Percentiles rank a stretch among this genome's conserved stretches.
Evolutionary conservation across 2,113 vertebrate species (phyloP).

Genomic region (Gracilinanus agilis): DNA sequence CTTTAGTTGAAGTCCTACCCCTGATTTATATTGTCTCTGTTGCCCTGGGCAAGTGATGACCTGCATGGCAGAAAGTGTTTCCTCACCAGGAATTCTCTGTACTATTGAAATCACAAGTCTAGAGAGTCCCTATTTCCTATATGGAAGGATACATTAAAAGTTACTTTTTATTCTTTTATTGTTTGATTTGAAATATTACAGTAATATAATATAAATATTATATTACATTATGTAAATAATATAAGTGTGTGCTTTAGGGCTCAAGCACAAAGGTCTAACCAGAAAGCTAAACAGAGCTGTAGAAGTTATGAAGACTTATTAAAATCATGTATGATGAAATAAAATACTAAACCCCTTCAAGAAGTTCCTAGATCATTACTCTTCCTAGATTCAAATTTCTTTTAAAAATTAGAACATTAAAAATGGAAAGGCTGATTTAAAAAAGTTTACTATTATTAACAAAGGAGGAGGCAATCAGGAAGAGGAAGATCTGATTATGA

Average conservation of each 20-base stretch:
- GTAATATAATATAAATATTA: no score
- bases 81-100: neutral
- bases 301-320: neutral
- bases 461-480: neutral
- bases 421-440: neutral
- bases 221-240: no score
- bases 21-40: neutral
- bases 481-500: neutral
- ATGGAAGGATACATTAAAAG: neutral
- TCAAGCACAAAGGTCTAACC: neutral
- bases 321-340: neutral
- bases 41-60: neutral
- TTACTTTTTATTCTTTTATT: neutral
- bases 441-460: neutral
- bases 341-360: neutral
- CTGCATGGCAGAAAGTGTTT: neutral
- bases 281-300: neutral
- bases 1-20: no score
- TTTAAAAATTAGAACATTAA: neutral
- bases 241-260: neutral
- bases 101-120: neutral
- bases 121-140: neutral
- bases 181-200: no score
- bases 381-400: neutral
- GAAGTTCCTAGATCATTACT: neutral